Conservation (phyloP, 2,888 invertebrate genomes). For the Venusia cambrica region DNA sequence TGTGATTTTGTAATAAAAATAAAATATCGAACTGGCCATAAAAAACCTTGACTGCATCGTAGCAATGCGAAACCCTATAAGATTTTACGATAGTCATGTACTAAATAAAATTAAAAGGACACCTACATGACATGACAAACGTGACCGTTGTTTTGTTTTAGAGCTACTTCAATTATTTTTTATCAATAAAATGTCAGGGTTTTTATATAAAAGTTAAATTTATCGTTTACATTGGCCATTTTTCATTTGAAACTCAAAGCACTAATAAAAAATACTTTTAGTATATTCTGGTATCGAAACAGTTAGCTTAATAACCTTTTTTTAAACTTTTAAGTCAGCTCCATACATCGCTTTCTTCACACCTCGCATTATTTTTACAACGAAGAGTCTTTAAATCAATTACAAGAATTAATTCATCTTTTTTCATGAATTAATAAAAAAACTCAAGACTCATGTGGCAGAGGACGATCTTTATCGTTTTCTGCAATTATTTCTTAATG, state of each 20-base stretch:
- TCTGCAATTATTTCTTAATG: conserved; percentile 5
- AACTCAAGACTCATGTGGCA: conserved; percentile 1
- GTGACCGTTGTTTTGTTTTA: neutral
- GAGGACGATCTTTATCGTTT: conserved; percentile 1
- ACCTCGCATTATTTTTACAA: conserved; percentile 10
- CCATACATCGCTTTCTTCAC: conserved; percentile 12
- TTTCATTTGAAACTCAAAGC: no score
- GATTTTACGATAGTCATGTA: no score
- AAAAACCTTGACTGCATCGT: no score
- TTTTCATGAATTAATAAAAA: conserved; percentile 8
- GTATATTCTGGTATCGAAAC: no score
- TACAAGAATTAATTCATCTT: conserved; percentile 18
- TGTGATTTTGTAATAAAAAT: no score
- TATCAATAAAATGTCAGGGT: conserved; percentile 23
- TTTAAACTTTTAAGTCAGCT: no score
- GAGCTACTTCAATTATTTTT: conserved; percentile 3
- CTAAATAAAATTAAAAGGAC: no score
- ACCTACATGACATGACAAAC: no score
- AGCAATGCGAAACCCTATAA: no score
- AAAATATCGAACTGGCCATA: no score
- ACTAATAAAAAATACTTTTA: neutral
- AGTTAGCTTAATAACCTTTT: no score
- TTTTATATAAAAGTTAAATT: conserved; percentile 18
- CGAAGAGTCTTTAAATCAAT: conserved; percentile 18
- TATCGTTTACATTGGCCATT: no score